phyloP scores from a whole-genome alignment of 1,140 invertebrate species.

The Apis laboriosa region DNA sequence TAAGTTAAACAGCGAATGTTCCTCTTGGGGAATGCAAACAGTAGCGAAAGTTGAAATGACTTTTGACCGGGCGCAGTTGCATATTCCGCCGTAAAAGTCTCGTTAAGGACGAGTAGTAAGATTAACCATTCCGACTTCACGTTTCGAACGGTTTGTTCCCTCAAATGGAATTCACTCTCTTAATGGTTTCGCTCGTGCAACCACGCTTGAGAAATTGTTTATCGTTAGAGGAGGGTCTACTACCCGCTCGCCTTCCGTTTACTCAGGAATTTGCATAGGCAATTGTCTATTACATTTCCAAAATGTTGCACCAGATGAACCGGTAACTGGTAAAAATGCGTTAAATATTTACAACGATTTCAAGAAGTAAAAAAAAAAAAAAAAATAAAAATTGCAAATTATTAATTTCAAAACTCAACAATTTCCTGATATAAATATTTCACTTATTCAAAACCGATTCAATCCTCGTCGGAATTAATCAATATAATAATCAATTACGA shows the following conservation, averaged over 20 bases:
- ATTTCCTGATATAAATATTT: no score
- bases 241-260: no score
- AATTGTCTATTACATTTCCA: not conserved
- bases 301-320: no score
- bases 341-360: no score
- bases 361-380: no score
- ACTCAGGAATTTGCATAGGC: not conserved
- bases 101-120: constrained; percentile 29
- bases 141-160: constrained; percentile 1
- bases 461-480: no score
- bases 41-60: constrained; percentile 42
- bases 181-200: not conserved
- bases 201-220: constrained; percentile 12
- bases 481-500: no score
- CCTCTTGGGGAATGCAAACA: constrained; percentile 5
- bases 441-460: no score
- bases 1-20: constrained; percentile 14
- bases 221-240: not conserved
- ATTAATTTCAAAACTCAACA: no score
- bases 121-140: constrained; percentile 19
- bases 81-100: constrained; percentile 42
- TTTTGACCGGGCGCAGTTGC: constrained; percentile 31
- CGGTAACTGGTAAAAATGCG: no score
- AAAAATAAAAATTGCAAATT: no score
- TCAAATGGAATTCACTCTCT: constrained; percentile 11